A percentile compares a stretch with the other conserved stretches of the same genome.
These are phyloP conservation scores for Mohoua ochrocephala DNA, from an alignment of 2,113 vertebrate genomes.

Conservation along the genomic window DNA sequence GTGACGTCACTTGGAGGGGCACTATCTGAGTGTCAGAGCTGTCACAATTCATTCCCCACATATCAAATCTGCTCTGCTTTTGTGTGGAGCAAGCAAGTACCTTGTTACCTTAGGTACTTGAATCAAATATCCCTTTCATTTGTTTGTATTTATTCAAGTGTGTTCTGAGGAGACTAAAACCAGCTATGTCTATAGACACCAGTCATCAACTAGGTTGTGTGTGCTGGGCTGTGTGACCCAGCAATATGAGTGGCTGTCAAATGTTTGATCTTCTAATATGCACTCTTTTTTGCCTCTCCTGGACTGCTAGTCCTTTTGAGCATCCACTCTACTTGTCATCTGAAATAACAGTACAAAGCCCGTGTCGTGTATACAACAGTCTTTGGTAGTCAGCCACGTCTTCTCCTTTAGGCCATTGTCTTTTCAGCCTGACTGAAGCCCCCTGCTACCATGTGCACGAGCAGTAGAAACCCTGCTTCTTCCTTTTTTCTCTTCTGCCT, in stretches of 20 bases:
- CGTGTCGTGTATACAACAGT: background rate
- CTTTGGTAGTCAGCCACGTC: background rate
- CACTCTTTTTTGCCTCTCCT: conserved; percentile 8
- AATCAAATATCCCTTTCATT: conserved; percentile 33
- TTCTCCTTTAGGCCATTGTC: conserved; percentile 14
- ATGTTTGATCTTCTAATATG: conserved; percentile 43
- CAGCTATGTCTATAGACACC: background rate
- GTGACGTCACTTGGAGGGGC: conserved; percentile 25
- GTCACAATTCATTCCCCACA: background rate
- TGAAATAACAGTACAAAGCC: conserved; percentile 53
- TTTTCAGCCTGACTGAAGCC: conserved; percentile 49
- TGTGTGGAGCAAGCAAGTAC: background rate
- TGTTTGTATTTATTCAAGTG: conserved; percentile 44
- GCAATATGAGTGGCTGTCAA: conserved; percentile 24
- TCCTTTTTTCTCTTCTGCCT: conserved; percentile 37
- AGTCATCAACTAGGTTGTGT: background rate
- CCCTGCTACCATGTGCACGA: background rate
- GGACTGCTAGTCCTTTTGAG: conserved; percentile 40
- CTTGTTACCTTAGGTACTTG: conserved; percentile 41
- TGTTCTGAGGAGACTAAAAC: conserved; percentile 19
- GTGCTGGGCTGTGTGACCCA: background rate
- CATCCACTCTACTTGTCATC: conserved; percentile 31
- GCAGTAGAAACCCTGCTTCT: conserved; percentile 19
- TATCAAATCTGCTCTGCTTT: conserved; percentile 12
- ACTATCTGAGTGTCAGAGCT: background rate